A percentile compares a stretch with the other conserved stretches of the same genome.
Conservation (phyloP, 2,797 vertebrate species). For the Enteromius anoplus region DNA sequence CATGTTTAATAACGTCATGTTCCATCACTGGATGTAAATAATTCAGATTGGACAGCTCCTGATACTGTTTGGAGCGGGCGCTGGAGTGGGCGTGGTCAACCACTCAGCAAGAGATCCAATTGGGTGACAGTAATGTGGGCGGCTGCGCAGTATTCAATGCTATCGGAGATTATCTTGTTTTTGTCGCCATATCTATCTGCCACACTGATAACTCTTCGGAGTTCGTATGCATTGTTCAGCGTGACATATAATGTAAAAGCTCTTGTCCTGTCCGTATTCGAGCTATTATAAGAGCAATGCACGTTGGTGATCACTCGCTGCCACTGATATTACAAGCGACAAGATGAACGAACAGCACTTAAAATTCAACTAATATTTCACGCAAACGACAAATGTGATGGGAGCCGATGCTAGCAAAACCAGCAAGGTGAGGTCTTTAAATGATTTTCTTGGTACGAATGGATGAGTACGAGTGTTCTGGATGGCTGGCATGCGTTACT, state of each 20-base stretch:
- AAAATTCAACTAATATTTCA: constrained; percentile 31
- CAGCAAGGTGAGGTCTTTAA: constrained; percentile 68
- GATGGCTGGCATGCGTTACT: not conserved
- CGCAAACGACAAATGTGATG: constrained; percentile 67
- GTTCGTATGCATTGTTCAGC: not conserved
- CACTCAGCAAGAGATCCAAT: not conserved
- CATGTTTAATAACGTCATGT: not conserved
- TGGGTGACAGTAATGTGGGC: constrained; percentile 66
- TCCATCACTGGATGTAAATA: constrained; percentile 12
- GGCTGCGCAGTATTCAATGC: constrained; percentile 59
- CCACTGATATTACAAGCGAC: not conserved
- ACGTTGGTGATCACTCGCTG: not conserved
- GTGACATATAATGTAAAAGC: not conserved
- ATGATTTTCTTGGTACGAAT: not conserved
- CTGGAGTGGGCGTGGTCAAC: constrained; percentile 20
- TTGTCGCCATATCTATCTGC: constrained; percentile 67
- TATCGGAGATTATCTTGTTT: constrained; percentile 77
- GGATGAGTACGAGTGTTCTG: too few relatives aligned
- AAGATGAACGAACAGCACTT: constrained; percentile 56
- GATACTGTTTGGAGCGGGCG: not conserved
- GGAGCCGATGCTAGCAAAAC: constrained; percentile 76
- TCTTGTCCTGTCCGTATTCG: not conserved
- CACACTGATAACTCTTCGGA: not conserved
- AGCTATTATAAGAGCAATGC: not conserved
- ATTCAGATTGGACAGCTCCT: constrained; percentile 11